phyloP scores from a whole-genome alignment of 2,888 invertebrate species.

The Hirtodrosophila confusa region DNA sequence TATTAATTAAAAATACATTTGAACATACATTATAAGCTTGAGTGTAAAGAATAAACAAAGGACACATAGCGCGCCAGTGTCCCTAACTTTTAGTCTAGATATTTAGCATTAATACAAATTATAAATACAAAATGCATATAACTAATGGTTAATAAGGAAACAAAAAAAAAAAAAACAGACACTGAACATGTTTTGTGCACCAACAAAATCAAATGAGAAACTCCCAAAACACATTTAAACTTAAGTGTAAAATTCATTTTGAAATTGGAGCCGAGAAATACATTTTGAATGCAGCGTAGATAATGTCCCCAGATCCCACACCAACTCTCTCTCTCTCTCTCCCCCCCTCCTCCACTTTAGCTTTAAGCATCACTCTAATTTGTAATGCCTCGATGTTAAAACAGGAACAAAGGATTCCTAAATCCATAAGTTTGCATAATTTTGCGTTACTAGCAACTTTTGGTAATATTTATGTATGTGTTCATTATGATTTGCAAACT shows the following conservation, averaged over 20 bases:
- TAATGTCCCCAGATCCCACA: constrained; percentile 1
- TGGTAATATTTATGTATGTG: constrained; percentile 47
- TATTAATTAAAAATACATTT: constrained; percentile 50
- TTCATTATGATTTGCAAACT: constrained; percentile 52
- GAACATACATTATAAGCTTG: constrained; percentile 57
- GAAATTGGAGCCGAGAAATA: constrained; percentile 14
- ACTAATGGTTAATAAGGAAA: constrained; percentile 22
- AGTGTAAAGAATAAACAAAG: constrained; percentile 44
- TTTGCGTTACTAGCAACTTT: constrained; percentile 4
- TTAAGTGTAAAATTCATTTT: constrained; percentile 38
- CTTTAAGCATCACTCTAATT: constrained; percentile 64
- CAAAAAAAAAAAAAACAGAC: constrained; percentile 15
- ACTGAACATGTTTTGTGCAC: constrained; percentile 37
- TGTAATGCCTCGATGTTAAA: constrained; percentile 41
- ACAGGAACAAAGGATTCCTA: constrained; percentile 12
- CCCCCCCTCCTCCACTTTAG: constrained; percentile 38
- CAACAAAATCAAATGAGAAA: constrained; percentile 27
- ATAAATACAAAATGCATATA: constrained; percentile 21
- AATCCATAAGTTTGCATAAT: constrained; percentile 18
- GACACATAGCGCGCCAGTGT: constrained; percentile 63
- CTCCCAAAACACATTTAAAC: constrained; percentile 17
- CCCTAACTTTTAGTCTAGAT: constrained; percentile 71
- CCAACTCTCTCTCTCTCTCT: not conserved
- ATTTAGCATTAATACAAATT: constrained; percentile 39
- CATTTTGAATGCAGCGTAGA: constrained; percentile 28